phyloP scores from a whole-genome alignment of 2,797 vertebrate species.

The Oreochromis grahami region DNA sequence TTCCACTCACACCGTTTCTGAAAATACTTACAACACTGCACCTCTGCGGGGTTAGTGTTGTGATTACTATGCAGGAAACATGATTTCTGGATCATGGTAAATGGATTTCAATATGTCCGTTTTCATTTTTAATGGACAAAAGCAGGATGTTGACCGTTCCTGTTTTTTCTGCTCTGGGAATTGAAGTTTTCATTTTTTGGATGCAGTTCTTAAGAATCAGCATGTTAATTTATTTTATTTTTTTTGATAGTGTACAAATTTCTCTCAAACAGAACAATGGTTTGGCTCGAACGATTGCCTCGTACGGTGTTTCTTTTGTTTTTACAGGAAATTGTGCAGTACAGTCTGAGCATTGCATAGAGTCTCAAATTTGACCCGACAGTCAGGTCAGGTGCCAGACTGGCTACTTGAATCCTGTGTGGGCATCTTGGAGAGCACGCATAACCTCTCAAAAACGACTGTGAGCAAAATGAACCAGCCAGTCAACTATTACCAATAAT shows the following conservation, averaged over 20 bases:
- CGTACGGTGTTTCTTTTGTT: not conserved
- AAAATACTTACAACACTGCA: not conserved
- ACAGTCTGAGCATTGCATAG: not conserved
- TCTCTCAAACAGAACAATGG: not conserved
- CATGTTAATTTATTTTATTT: not conserved
- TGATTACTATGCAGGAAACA: not conserved
- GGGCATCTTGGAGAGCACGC: not conserved
- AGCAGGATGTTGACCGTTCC: conserved; percentile 19
- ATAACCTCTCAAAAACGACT: not conserved
- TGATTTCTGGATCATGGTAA: not conserved
- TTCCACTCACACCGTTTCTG: fast-evolving
- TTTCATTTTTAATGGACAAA: conserved; percentile 18
- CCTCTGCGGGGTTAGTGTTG: fast-evolving
- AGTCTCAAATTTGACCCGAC: not conserved
- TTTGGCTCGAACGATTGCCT: not conserved
- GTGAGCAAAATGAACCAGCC: not conserved
- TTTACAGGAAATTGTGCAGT: not conserved
- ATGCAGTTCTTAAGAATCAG: not conserved
- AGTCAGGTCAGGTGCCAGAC: not conserved
- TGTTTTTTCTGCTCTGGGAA: not conserved
- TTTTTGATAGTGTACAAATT: not conserved
- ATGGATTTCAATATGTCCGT: not conserved
- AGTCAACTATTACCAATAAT: not conserved
- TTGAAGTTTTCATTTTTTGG: not conserved
- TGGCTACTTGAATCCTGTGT: not conserved